phyloP scores from a whole-genome alignment of 2,797 vertebrate genomes.

The Eulemur rubriventer region DNA sequence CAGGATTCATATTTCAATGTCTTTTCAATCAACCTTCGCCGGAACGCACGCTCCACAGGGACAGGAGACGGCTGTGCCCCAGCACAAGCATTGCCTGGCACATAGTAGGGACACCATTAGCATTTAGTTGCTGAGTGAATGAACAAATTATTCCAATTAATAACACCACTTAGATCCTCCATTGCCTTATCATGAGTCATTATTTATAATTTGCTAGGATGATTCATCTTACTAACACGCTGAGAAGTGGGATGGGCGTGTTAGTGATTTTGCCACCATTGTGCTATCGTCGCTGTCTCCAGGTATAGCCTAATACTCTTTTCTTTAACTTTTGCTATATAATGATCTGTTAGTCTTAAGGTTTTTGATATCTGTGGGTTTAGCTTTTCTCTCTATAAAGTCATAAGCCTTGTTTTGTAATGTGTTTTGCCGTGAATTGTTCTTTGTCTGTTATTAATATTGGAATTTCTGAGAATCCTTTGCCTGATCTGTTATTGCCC shows the following conservation, averaged over 20 bases:
- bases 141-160: not conserved
- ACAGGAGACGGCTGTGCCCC: accelerated
- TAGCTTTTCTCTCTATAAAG: not conserved
- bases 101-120: not conserved
- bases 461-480: not conserved
- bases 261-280: accelerated
- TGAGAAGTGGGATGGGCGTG: not conserved
- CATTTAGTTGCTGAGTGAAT: not conserved
- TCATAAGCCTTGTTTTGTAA: not conserved
- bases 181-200: not conserved
- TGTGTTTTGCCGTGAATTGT: not conserved
- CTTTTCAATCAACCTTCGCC: not conserved
- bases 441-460: not conserved
- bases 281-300: too few relatives aligned
- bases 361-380: not conserved
- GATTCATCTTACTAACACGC: not conserved
- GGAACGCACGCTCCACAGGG: accelerated
- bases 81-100: accelerated
- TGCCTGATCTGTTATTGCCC: not conserved
- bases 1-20: not conserved
- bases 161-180: not conserved
- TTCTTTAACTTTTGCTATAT: too few relatives aligned
- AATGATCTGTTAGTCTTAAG: not conserved
- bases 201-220: not conserved
- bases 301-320: accelerated